Percentiles rank a stretch among this genome's conserved stretches.
Conservation (phyloP, 2,113 vertebrate genomes). For the Cebus imitator region DNA sequence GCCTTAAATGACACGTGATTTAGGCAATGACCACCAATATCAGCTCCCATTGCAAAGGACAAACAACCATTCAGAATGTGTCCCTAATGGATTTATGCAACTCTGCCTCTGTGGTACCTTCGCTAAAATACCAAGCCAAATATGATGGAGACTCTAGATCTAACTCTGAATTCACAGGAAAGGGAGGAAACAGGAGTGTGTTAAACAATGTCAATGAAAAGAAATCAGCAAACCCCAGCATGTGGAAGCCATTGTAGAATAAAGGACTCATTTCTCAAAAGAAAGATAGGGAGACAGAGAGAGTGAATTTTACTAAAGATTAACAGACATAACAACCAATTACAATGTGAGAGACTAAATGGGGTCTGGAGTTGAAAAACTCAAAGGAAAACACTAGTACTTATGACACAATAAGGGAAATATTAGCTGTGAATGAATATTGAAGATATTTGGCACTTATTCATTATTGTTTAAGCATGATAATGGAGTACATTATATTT, state of each 20-base stretch:
- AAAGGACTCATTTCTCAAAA: background rate
- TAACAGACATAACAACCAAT: background rate
- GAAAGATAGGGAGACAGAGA: background rate
- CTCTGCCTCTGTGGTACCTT: background rate
- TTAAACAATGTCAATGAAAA: background rate
- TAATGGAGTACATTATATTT: background rate
- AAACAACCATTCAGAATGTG: background rate
- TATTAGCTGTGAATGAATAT: background rate
- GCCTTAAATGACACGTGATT: background rate
- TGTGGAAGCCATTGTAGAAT: background rate
- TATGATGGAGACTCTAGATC: background rate
- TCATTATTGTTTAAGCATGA: background rate
- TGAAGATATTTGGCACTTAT: background rate
- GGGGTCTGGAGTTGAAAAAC: background rate
- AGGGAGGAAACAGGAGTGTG: background rate
- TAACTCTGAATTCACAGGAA: background rate
- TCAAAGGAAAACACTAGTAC: background rate
- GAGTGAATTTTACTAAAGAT: background rate
- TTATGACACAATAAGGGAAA: background rate
- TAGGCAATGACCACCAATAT: background rate
- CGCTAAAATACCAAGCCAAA: background rate
- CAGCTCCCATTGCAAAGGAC: background rate
- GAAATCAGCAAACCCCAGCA: background rate
- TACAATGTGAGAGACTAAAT: background rate
- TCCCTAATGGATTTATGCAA: background rate